These are phyloP conservation scores for Haliaeetus leucogaster DNA, from an alignment of 2,113 vertebrate genomes.

Conservation along the genomic window DNA sequence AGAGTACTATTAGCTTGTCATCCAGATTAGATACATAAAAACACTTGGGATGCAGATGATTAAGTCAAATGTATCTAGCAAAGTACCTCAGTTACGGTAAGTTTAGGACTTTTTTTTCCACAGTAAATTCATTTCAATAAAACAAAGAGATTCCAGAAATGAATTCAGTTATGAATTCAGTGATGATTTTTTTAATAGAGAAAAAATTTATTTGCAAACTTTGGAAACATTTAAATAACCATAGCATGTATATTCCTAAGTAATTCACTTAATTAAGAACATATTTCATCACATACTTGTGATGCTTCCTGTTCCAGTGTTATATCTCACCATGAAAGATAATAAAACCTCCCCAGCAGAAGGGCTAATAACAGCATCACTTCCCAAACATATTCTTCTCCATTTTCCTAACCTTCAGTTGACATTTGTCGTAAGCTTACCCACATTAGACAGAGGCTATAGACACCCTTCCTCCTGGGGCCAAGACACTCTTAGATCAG, in stretches of 20 bases:
- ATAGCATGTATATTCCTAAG: background rate
- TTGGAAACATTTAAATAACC: conserved; percentile 38
- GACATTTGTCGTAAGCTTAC: background rate
- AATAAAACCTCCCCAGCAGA: background rate
- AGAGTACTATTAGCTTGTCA: background rate
- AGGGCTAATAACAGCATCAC: background rate
- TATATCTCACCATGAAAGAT: conserved; percentile 5
- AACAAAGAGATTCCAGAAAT: background rate
- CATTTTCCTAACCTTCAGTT: background rate
- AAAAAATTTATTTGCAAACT: conserved; percentile 29
- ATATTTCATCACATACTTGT: background rate
- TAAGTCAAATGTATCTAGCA: background rate
- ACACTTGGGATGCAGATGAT: background rate
- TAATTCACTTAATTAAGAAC: conserved; percentile 12
- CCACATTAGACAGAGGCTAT: background rate
- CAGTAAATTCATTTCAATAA: background rate
- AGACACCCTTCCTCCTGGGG: background rate
- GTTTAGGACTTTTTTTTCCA: background rate
- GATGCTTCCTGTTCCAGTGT: conserved; percentile 10
- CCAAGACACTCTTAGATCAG: background rate
- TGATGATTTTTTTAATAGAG: background rate
- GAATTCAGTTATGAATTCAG: conserved; percentile 4
- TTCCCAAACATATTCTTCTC: background rate
- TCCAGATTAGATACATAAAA: background rate
- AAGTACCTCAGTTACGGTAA: background rate